A percentile compares a stretch with the other conserved stretches of the same genome.
Conservation (phyloP, 2,888 invertebrate species). For the Drosophila melanosoma region DNA sequence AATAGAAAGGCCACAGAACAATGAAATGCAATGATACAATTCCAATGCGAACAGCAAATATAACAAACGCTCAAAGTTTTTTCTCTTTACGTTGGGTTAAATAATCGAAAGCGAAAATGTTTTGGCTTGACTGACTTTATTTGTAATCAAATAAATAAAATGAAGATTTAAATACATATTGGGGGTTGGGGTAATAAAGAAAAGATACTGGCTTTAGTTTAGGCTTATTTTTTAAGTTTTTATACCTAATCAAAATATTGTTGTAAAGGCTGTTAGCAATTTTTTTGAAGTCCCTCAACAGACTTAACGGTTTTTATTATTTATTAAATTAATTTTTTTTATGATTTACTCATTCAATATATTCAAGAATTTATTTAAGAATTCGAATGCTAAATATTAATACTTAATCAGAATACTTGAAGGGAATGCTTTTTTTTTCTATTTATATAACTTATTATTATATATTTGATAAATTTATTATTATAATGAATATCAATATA, state of each 20-base stretch:
- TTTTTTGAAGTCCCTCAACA: neutral
- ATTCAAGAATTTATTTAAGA: neutral
- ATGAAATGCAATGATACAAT: constrained; percentile 47
- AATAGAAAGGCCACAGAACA: constrained; percentile 65
- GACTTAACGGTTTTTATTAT: too few relatives aligned
- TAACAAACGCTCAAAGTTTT: constrained; percentile 24
- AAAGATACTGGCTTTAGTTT: neutral
- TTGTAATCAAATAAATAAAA: constrained; percentile 9
- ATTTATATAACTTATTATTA: neutral
- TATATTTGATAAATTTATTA: neutral
- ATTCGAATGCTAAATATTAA: neutral
- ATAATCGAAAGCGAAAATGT: constrained; percentile 27
- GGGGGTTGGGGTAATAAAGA: neutral
- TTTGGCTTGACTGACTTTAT: constrained; percentile 12
- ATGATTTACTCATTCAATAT: neutral
- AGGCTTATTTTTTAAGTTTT: neutral
- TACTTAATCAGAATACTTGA: neutral
- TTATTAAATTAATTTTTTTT: neutral
- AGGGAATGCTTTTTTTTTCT: neutral
- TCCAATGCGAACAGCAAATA: constrained; percentile 34
- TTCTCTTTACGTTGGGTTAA: constrained; percentile 9
- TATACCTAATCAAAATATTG: neutral
- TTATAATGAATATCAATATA: neutral
- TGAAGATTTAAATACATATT: neutral
- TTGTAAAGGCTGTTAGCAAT: neutral